A percentile compares a stretch with the other conserved stretches of the same genome.
Evolutionary conservation across 2,797 vertebrate genomes (phyloP).

Genomic region (Siniperca undulata): DNA sequence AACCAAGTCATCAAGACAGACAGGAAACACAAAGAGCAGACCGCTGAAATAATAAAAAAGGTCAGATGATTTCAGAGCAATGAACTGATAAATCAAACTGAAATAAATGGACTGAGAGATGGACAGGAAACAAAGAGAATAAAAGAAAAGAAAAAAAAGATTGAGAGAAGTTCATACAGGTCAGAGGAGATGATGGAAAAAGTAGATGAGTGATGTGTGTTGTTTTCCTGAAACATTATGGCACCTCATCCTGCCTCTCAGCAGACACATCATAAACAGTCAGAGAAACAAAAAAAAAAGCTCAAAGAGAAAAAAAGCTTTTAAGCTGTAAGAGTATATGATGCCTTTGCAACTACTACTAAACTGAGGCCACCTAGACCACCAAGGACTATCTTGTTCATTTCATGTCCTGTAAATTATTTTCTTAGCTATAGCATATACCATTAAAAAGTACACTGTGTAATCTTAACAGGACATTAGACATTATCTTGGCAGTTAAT

Average conservation of each 20-base stretch:
- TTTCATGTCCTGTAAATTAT: neutral
- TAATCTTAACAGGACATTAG: no score
- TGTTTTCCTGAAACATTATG: neutral
- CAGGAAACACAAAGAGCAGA: conserved; percentile 19
- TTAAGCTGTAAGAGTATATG: neutral
- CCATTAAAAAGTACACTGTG: no score
- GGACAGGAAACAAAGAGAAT: conserved; percentile 17
- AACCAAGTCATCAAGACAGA: conserved; percentile 14
- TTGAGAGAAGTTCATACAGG: conserved; percentile 18
- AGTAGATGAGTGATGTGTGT: conserved; percentile 22
- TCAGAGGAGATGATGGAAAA: conserved; percentile 14
- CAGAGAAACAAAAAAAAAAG: neutral
- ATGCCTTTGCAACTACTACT: neutral
- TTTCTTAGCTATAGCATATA: neutral
- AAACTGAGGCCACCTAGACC: neutral
- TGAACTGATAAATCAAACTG: conserved; percentile 35
- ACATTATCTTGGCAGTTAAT: no score
- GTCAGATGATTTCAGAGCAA: conserved; percentile 23
- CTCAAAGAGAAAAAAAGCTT: neutral
- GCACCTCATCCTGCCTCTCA: neutral
- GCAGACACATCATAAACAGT: neutral
- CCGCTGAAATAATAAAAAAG: neutral
- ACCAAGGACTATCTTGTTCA: neutral
- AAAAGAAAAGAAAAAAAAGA: conserved; percentile 5
- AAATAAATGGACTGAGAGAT: conserved; percentile 14